Base-by-base conservation (phyloP, 2,797 vertebrate species). In the Megalops cyprinoides region DNA sequence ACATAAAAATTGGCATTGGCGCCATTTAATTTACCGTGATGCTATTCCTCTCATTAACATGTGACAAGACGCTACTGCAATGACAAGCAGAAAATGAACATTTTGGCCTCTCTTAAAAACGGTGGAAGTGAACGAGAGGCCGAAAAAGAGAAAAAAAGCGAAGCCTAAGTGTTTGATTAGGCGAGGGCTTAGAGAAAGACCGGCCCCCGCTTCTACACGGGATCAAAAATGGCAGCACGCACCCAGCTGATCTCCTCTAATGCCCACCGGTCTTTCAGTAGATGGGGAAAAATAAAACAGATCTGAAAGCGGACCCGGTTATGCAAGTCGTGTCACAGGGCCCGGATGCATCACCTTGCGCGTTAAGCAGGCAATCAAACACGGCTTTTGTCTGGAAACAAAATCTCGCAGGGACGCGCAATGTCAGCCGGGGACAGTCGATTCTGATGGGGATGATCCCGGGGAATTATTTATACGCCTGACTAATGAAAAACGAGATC, bases 191-290 rank as follows among this genome's bases (percentile, higher is more conserved):
- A n/a, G n/a, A n/a, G n/a, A n/a, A n/a, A n/a, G n/a, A n/a, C n/a
- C n/a, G n/a, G n/a, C n/a, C n/a, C n/a, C n/a, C n/a, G n/a, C n/a
- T n/a, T n/a, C n/a, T n/a, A n/a, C n/a, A n/a, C n/a, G n/a, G n/a
- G n/a, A n/a, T n/a, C n/a, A n/a, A n/a, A n/a, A n/a, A n/a, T n/a
- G n/a, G n/a, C n/a, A n/a, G n/a, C n/a, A n/a, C n/a, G n/a, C n/a
- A n/a, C n/a, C n/a, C n/a, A n/a, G n/a, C n/a, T 87, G 84, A 87
- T 87, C 81, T 78, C 44, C 44, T 31, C 49, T 83, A 82, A 87
- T 82, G 71, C 84, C 76, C 31, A 48, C 10, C 71, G 58, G 81
- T 82, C 84, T 85, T 85, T 48, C 60, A 46, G 76, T 79, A 86
- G 83, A 85, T 82, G 81, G 78, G 80, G 62, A 67, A 67, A 37